A percentile compares a stretch with the other conserved stretches of the same genome.
Evolutionary conservation across 2,888 invertebrate species (phyloP).

Genomic region (Nemapogon koenigi): DNA sequence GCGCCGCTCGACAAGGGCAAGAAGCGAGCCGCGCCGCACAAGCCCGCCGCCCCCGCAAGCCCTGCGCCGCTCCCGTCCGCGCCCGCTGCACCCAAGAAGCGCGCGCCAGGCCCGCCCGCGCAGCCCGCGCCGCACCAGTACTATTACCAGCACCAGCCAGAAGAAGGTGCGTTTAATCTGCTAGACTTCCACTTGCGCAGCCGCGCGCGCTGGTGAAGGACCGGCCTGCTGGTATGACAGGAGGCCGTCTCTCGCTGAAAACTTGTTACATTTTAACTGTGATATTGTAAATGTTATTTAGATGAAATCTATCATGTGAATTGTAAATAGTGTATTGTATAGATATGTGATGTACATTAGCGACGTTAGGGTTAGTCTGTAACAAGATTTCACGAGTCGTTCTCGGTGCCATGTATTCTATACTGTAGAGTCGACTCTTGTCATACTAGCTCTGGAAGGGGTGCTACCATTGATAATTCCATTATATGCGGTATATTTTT

Average conservation of each 20-base stretch:
- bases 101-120: conserved; percentile 47
- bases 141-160: conserved; percentile 64
- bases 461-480: conserved; percentile 67
- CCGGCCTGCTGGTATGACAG: conserved; percentile 67
- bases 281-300: conserved; percentile 58
- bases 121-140: conserved; percentile 56
- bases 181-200: conserved; percentile 64
- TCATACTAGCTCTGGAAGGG: conserved; percentile 67
- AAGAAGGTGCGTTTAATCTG: conserved; percentile 67
- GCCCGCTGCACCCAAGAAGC: conserved; percentile 54
- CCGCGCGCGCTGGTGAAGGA: conserved; percentile 67
- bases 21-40: conserved; percentile 38
- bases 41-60: conserved; percentile 21
- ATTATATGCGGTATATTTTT: conserved; percentile 61
- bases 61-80: conserved; percentile 41
- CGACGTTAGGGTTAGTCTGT: conserved; percentile 59
- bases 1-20: conserved; percentile 55
- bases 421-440: conserved; percentile 65
- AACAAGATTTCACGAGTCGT: conserved; percentile 63
- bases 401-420: conserved; percentile 62
- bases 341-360: conserved; percentile 50
- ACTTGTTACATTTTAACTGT: conserved; percentile 66
- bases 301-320: conserved; percentile 56
- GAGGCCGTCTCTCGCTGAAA: conserved; percentile 57
- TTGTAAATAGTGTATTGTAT: conserved; percentile 54